phyloP scores from a whole-genome alignment of 2,797 vertebrate species.

The Eutrigla gurnardus region DNA sequence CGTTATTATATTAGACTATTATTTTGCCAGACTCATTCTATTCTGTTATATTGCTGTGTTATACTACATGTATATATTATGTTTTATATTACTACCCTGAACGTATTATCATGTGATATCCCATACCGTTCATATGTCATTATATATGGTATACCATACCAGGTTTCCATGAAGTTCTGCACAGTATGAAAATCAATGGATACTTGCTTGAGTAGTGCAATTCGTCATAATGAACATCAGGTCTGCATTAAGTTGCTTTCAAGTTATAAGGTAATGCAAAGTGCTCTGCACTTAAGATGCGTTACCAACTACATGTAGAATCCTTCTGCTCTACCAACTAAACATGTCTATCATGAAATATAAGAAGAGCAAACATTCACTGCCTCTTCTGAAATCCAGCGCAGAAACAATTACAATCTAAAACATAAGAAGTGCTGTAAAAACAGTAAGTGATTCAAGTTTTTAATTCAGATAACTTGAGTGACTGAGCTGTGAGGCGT shows the following conservation, averaged over 20 bases:
- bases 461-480: neutral
- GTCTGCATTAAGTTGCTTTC: neutral
- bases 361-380: neutral
- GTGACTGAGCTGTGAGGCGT: conserved; percentile 6
- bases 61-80: neutral
- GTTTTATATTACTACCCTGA: neutral
- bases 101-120: neutral
- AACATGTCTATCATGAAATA: neutral
- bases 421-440: neutral
- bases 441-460: neutral
- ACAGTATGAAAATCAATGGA: neutral
- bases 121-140: neutral
- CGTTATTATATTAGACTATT: neutral
- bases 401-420: neutral
- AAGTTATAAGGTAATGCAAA: neutral
- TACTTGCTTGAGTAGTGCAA: neutral
- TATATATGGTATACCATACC: neutral
- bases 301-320: too few species aligned
- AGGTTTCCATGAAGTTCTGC: neutral
- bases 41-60: neutral
- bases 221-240: neutral
- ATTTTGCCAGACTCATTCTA: neutral
- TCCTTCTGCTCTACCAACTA: too few species aligned
- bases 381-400: neutral
- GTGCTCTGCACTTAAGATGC: neutral